Percentiles rank a stretch among this genome's conserved stretches.
These are phyloP conservation scores for Lophotriccus pileatus DNA, from an alignment of 2,797 vertebrate species.

Conservation along the genomic window DNA sequence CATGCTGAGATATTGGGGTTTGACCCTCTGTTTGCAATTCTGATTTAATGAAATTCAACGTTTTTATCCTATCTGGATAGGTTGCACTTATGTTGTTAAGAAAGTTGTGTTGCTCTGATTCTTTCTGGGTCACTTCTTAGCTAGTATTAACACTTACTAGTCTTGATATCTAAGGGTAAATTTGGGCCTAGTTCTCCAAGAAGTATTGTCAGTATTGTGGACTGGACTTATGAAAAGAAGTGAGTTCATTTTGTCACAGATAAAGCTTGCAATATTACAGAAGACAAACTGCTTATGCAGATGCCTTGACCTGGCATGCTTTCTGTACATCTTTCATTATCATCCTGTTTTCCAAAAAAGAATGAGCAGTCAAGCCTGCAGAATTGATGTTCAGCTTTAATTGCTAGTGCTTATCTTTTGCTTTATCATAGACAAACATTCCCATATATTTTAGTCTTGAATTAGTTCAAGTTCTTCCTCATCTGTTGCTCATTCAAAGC, in stretches of 20 bases:
- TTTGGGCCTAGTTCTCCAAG: not conserved
- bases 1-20: not conserved
- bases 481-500: constrained; percentile 33
- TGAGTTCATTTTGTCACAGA: not conserved
- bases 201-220: not conserved
- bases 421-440: not conserved
- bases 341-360: not conserved
- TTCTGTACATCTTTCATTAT: not conserved
- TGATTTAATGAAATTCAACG: not conserved
- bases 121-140: not conserved
- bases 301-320: not conserved
- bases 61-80: not conserved
- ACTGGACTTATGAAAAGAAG: not conserved
- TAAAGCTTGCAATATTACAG: not conserved
- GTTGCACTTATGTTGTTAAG: not conserved
- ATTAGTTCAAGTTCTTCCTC: constrained; percentile 29
- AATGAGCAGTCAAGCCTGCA: not conserved
- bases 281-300: not conserved
- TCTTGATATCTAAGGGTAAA: not conserved
- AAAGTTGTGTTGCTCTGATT: not conserved
- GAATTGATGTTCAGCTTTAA: not conserved
- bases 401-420: not conserved
- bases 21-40: not conserved
- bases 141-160: not conserved
- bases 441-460: not conserved